Base-by-base conservation (phyloP, 23 tunicate species). In the Corella eumyota region DNA sequence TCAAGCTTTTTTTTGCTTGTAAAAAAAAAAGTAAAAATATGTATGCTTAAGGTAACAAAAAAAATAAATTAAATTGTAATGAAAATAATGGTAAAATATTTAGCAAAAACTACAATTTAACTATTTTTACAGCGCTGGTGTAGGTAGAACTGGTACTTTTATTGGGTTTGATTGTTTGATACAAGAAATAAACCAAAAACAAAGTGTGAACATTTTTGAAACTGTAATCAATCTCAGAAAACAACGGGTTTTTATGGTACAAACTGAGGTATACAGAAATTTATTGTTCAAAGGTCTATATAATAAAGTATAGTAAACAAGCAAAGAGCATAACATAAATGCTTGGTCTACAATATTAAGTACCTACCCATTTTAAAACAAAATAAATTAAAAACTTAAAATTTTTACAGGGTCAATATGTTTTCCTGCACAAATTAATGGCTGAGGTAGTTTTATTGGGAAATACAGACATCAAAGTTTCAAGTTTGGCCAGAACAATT, bases 111-210 rank as follows among this genome's bases (percentile, higher is more conserved):
- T 2, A 20, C 2, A 48, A 48, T 25, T 2, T 3, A 17, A 2
- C 6, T 21, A 31, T 32, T 19, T 3, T 61, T 7, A 3, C 44
- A 81, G 90, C 60, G 79, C 90, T 66, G 90, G 90, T 34, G 90
- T 74, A 17, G 90, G 90, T 5, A 57, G 79, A 29, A 81, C 80
- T 50, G 90, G 79, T 13, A 58, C 79, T 0, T 81, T 49, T 35
- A 72, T 81, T 20, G 79, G 66, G 30, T 38, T 64, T 34, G 79
- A 81, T 26, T 50, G 27, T 50, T 61, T 81, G 32, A 52, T 72
- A 59, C 61, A 72, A 7, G 37, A 81, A 50, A 38, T 70, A 44
- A 27, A 62, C 13, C 1, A 57, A 28, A 52, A 57, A 15, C 22
- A 66, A 17, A 13, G 6, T 1, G 69, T 81, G 29, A 68, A 81